phyloP scores from a whole-genome alignment of 2,888 invertebrate species.

The Falcaria lacertinaria region DNA sequence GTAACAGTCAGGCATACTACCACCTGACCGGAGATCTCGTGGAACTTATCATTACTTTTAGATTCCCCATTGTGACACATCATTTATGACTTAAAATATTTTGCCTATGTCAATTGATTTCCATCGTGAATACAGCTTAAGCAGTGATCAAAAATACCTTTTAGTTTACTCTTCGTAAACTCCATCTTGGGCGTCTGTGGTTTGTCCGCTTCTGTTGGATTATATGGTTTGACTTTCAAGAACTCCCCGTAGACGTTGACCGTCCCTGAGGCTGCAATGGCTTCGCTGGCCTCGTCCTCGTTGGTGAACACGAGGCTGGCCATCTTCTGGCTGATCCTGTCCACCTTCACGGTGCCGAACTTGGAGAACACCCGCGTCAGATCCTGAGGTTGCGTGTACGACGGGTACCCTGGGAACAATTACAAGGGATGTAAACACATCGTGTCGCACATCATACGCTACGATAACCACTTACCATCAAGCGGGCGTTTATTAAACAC shows the following conservation, averaged over 20 bases:
- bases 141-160: too few species aligned
- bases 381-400: slow-evolving; percentile 47
- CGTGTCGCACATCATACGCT: too few species aligned
- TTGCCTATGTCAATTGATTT: too few species aligned
- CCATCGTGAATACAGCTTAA: too few species aligned
- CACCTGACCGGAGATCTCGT: too few species aligned
- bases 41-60: too few species aligned
- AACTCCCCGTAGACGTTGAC: slow-evolving; percentile 51
- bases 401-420: slow-evolving; percentile 46
- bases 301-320: slow-evolving; percentile 33
- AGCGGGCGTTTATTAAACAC: too few species aligned
- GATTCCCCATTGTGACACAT: too few species aligned
- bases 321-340: slow-evolving; percentile 24
- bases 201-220: slow-evolving; percentile 6
- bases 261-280: slow-evolving; percentile 24
- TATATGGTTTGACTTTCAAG: slow-evolving; percentile 32
- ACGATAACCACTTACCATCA: too few species aligned
- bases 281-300: slow-evolving; percentile 27
- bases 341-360: slow-evolving; percentile 41
- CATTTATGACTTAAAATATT: too few species aligned
- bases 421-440: too few species aligned
- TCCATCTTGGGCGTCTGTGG: slow-evolving; percentile 21
- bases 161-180: slow-evolving; percentile 33
- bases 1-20: too few species aligned
- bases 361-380: slow-evolving; percentile 35